A percentile compares a stretch with the other conserved stretches of the same genome.
Evolutionary conservation across 2,888 invertebrate genomes (phyloP).

Genomic region (Gymnosoma rotundatum): DNA sequence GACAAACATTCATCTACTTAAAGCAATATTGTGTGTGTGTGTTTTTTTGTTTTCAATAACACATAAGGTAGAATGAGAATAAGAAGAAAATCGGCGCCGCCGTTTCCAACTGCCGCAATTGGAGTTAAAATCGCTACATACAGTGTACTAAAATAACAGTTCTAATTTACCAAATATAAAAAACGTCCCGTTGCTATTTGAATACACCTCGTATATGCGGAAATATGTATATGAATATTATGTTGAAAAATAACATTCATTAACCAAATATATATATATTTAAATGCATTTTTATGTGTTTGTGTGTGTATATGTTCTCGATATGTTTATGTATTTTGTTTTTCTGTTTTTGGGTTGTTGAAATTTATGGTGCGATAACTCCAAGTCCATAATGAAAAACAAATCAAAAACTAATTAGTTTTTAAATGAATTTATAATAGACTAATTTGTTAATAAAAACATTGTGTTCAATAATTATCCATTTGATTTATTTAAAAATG

Average conservation of each 20-base stretch:
- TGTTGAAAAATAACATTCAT: not conserved
- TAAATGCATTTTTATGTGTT: not conserved
- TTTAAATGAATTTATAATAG: conserved; percentile 61
- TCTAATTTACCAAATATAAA: no score
- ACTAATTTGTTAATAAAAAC: conserved; percentile 37
- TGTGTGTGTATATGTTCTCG: not conserved
- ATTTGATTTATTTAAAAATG: conserved; percentile 56
- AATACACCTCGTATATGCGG: no score
- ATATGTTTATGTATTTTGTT: conserved; percentile 25
- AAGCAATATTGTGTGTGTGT: no score
- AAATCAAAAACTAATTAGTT: conserved; percentile 47
- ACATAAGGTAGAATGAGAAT: no score
- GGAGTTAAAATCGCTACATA: no score
- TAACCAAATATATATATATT: not conserved
- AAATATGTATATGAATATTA: no score
- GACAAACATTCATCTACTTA: no score
- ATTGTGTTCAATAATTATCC: conserved; percentile 39
- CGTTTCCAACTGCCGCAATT: no score
- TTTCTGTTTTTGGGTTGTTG: conserved; percentile 2
- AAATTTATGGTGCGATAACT: conserved; percentile 20
- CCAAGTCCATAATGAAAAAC: conserved; percentile 34
- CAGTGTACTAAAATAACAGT: no score
- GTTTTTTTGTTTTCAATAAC: no score
- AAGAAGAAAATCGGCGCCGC: no score
- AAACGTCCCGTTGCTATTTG: no score